Conservation (phyloP, 2,797 vertebrate genomes). For the Emydoidea blandingii region DNA sequence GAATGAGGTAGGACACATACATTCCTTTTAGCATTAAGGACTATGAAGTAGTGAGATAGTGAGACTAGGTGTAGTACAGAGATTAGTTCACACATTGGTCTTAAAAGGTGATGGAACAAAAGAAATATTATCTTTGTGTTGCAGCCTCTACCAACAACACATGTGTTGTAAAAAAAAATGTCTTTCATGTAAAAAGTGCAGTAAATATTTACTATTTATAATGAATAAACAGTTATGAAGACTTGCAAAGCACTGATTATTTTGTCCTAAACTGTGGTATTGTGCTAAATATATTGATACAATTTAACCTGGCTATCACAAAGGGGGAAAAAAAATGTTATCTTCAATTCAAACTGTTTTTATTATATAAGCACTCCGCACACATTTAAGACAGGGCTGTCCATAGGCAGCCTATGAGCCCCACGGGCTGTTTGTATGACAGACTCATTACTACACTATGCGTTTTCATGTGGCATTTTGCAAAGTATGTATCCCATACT, state of each 20-base stretch:
- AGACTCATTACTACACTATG: accelerated
- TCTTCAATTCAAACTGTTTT: constrained; percentile 29
- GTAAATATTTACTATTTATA: constrained; percentile 98
- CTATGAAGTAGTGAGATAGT: constrained; percentile 80
- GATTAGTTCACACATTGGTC: constrained; percentile 83
- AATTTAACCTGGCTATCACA: constrained; percentile 70
- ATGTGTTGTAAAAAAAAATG: constrained; percentile 85
- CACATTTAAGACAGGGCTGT: accelerated
- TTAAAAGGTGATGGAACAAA: constrained; percentile 84
- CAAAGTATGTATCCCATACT: accelerated
- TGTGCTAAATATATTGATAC: constrained; percentile 63
- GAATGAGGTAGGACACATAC: constrained; percentile 84
- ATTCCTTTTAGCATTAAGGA: constrained; percentile 85
- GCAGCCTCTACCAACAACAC: constrained; percentile 85
- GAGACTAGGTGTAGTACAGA: constrained; percentile 81
- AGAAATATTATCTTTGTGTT: constrained; percentile 84
- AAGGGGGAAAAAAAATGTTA: constrained; percentile 75
- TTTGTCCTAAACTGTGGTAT: constrained; percentile 74
- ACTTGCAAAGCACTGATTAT: constrained; percentile 77
- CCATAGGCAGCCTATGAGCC: background rate
- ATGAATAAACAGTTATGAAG: constrained; percentile 91
- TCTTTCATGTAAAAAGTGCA: constrained; percentile 93
- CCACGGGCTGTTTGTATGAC: background rate
- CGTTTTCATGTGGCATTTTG: accelerated
- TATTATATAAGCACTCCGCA: background rate